Percentiles rank a stretch among this genome's conserved stretches.
Evolutionary conservation across 2,113 vertebrate species (phyloP).

Genomic region (Catharus bicknelli): DNA sequence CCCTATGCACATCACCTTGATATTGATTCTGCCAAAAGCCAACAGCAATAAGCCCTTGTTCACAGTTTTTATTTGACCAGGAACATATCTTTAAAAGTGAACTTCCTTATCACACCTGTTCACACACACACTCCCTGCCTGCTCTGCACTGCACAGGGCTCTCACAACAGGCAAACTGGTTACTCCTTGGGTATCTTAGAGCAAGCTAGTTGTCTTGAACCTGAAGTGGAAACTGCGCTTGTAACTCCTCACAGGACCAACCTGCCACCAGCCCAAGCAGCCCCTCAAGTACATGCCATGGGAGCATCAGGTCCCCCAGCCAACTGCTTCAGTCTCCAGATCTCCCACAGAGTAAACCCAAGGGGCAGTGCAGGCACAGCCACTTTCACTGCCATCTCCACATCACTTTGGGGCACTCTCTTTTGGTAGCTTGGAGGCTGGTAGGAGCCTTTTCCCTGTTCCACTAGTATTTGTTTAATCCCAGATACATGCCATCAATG

Average conservation of each 20-base stretch:
- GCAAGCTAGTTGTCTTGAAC: neutral
- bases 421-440: neutral
- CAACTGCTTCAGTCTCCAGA: neutral
- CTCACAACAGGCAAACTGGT: neutral
- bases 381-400: neutral
- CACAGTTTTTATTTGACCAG: neutral
- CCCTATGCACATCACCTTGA: neutral
- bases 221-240: neutral
- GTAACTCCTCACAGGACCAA: rapidly evolving
- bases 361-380: neutral
- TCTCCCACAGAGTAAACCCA: neutral
- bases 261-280: neutral
- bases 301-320: neutral
- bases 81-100: neutral
- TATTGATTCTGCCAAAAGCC: neutral
- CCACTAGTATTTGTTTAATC: neutral
- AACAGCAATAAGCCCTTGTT: neutral
- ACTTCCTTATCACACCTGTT: neutral
- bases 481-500: neutral
- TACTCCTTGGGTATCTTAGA: neutral
- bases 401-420: neutral
- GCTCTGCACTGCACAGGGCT: neutral
- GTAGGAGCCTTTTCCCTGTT: neutral
- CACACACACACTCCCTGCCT: neutral
- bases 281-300: neutral